Base-by-base conservation (phyloP, 2,113 vertebrate genomes). In the Poecilia latipinna region DNA sequence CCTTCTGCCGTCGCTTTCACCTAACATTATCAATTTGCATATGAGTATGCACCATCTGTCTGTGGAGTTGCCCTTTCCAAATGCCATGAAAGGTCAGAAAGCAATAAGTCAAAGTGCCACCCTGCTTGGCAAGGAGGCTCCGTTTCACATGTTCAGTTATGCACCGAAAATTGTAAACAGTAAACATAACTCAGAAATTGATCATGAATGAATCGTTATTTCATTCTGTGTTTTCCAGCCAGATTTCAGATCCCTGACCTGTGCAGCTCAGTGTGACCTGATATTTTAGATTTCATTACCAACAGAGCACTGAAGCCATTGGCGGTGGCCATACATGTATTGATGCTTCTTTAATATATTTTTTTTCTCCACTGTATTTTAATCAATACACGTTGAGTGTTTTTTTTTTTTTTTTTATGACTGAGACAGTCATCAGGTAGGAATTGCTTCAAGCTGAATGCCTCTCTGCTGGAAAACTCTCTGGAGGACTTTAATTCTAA, bases 51-150 rank as follows among this genome's bases (percentile, higher is more conserved):
- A 12, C 66, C 85, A 82, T 84, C 84, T 82, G 83, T 82, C 83
- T 75, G 85, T 86, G 51, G 13, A 39, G 75, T 15, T 85, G 82
- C 75, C 89, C 82, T 91, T 89, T 88, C 61, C 61, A 89, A 91
- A 91, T 91, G 86, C 80, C 89, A 77, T 17, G 24, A 88, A 91
- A 89, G 89, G 87, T 89, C 89, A 86, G 77, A 60, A 65, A 85
- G 79, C 75, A 83, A 86, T 83, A 75, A 82, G 80, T 89, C 87
- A 88, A 72, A 70, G 77, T 75, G 74, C 5, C 2, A 31, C 26
- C 57, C 28, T 26, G 82, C 70, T 48, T 70, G 74, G 74, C 42
- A 60, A 79, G 70, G 35, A 62, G 2, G 74, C 15, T 75, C 60
- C 22, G 39, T 72, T 78, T 70, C 31, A 72, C 86, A 67, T 72